Percentiles rank a stretch among this genome's conserved stretches.
Evolutionary conservation across 2,113 vertebrate species (phyloP).

Genomic region (Fulica atra): DNA sequence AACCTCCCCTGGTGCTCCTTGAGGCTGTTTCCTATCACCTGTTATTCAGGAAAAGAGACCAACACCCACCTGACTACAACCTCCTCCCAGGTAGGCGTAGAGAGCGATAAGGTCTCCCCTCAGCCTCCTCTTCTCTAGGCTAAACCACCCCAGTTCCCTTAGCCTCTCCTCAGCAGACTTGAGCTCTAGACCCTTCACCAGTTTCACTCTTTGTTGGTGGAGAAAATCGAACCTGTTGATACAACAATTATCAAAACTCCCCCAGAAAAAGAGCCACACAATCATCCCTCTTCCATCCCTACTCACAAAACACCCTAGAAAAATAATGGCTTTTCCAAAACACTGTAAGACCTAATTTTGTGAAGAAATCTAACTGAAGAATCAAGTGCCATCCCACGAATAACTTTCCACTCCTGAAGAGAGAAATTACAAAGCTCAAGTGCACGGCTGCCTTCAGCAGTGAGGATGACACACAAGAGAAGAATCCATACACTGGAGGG

Average conservation of each 20-base stretch:
- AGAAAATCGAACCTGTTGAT: not conserved
- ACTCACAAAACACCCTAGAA: not conserved
- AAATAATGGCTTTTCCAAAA: not conserved
- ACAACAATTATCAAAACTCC: not conserved
- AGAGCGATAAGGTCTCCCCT: too few relatives aligned
- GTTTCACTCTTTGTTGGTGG: not conserved
- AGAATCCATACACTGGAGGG: slow-evolving; percentile 24
- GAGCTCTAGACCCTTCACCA: too few relatives aligned
- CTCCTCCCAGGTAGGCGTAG: too few relatives aligned
- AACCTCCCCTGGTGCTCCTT: too few relatives aligned
- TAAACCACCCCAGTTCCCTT: too few relatives aligned
- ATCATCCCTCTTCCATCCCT: not conserved
- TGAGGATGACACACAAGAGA: slow-evolving; percentile 1
- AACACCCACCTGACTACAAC: too few relatives aligned
- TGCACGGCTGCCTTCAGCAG: slow-evolving; percentile 17
- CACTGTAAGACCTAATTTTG: not conserved
- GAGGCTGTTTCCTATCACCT: too few relatives aligned
- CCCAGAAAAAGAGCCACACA: not conserved
- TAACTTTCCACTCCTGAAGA: slow-evolving; percentile 15
- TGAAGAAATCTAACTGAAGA: slow-evolving; percentile 14
- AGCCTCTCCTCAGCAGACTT: too few relatives aligned
- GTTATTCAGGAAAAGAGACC: too few relatives aligned
- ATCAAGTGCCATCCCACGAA: not conserved
- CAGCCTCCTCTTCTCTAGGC: too few relatives aligned
- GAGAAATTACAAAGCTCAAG: slow-evolving; percentile 5